phyloP scores from a whole-genome alignment of 2,113 vertebrate species.

The Cnemophilus loriae region DNA sequence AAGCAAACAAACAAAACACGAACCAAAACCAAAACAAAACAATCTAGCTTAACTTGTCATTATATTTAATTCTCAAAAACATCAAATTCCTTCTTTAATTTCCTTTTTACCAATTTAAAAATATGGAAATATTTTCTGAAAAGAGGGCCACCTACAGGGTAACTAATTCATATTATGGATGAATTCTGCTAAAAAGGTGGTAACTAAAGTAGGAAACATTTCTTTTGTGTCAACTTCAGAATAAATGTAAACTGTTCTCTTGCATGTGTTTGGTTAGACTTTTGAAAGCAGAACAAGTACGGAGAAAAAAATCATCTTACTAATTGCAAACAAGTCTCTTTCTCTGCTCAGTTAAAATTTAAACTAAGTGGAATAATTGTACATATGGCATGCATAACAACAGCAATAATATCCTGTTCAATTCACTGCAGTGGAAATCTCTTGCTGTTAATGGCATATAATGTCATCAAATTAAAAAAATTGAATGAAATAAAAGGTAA shows the following conservation, averaged over 20 bases:
- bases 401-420: background rate
- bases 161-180: background rate
- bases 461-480: background rate
- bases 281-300: background rate
- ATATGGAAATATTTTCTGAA: background rate
- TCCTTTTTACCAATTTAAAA: background rate
- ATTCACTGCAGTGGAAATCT: background rate
- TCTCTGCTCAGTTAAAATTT: conserved; percentile 49
- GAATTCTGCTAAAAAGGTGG: background rate
- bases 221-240: background rate
- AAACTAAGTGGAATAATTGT: conserved; percentile 41
- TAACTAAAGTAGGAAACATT: background rate
- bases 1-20: background rate
- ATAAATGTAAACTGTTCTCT: background rate
- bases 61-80: background rate
- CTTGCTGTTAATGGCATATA: background rate
- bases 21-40: background rate
- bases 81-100: background rate
- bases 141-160: background rate
- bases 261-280: background rate
- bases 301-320: background rate
- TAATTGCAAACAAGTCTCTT: conserved; percentile 5
- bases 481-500: background rate
- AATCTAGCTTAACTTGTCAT: background rate
- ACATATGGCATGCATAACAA: background rate